A percentile compares a stretch with the other conserved stretches of the same genome.
Evolutionary conservation across 1,140 invertebrate species (phyloP).

Genomic region (Parapsyche elsis): DNA sequence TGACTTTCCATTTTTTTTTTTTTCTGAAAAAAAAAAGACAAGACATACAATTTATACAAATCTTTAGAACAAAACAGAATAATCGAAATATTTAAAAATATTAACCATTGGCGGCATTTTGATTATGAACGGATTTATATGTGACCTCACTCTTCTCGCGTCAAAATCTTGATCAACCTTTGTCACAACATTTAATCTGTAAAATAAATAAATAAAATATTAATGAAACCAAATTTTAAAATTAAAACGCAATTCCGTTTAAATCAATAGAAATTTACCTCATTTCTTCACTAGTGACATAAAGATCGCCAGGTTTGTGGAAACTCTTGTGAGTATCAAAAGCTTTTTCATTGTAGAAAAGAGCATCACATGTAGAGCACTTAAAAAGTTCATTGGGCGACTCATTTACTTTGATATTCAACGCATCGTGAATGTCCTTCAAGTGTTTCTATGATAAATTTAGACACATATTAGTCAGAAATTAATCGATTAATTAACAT

Average conservation of each 20-base stretch:
- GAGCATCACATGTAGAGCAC: constrained; percentile 74
- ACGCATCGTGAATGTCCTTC: constrained; percentile 68
- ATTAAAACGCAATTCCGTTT: too few relatives aligned
- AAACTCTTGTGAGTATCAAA: constrained; percentile 74
- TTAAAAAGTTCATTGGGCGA: constrained; percentile 69
- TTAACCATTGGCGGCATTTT: not conserved
- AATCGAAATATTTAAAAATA: not conserved
- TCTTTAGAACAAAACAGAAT: not conserved
- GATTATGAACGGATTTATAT: not conserved
- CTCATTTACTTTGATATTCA: constrained; percentile 63
- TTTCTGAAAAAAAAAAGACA: constrained; percentile 9
- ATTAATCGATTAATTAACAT: not conserved
- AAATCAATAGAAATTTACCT: constrained; percentile 58
- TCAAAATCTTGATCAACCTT: constrained; percentile 73
- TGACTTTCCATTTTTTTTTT: not conserved
- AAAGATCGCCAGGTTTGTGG: constrained; percentile 73
- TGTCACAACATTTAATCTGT: constrained; percentile 66
- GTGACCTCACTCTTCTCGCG: constrained; percentile 64
- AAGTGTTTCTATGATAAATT: constrained; percentile 69
- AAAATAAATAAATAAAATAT: constrained; percentile 32
- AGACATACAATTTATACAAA: not conserved
- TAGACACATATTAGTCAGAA: too few relatives aligned
- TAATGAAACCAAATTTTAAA: too few relatives aligned
- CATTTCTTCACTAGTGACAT: constrained; percentile 73
- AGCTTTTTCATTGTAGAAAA: constrained; percentile 75